A percentile compares a stretch with the other conserved stretches of the same genome.
phyloP scores from a whole-genome alignment of 2,888 invertebrate species.

The Melipona bicolor region DNA sequence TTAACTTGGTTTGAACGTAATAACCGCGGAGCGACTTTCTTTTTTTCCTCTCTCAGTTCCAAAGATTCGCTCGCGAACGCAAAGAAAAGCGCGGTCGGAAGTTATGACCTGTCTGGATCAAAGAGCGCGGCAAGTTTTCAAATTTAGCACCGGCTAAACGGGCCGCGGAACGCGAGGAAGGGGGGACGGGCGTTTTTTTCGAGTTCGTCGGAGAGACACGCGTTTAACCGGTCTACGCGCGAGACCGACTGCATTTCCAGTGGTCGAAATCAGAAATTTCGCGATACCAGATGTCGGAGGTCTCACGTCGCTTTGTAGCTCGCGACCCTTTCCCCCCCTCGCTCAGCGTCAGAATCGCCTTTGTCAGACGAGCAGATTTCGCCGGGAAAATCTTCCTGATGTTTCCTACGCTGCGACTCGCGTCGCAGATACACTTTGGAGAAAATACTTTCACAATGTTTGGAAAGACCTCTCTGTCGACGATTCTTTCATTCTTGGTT shows the following conservation, averaged over 20 bases:
- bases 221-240: no score
- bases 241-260: background rate
- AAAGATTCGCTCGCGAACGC: background rate
- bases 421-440: background rate
- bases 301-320: slow-evolving; percentile 13
- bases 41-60: background rate
- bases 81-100: slow-evolving; percentile 12
- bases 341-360: background rate
- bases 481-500: background rate
- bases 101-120: slow-evolving; percentile 24
- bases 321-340: background rate
- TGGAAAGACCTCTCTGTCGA: background rate
- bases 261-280: slow-evolving; percentile 13
- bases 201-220: background rate
- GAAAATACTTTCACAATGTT: background rate
- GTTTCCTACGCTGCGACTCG: background rate
- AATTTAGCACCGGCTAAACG: background rate
- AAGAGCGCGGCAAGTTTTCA: slow-evolving; percentile 18
- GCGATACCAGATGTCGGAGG: background rate
- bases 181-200: no score
- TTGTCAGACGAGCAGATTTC: slow-evolving; percentile 10
- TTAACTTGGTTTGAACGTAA: background rate
- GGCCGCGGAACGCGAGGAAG: background rate
- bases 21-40: background rate
- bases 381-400: background rate